Conservation (phyloP, 2,888 invertebrate species). For the Pemphredon lugubris region DNA sequence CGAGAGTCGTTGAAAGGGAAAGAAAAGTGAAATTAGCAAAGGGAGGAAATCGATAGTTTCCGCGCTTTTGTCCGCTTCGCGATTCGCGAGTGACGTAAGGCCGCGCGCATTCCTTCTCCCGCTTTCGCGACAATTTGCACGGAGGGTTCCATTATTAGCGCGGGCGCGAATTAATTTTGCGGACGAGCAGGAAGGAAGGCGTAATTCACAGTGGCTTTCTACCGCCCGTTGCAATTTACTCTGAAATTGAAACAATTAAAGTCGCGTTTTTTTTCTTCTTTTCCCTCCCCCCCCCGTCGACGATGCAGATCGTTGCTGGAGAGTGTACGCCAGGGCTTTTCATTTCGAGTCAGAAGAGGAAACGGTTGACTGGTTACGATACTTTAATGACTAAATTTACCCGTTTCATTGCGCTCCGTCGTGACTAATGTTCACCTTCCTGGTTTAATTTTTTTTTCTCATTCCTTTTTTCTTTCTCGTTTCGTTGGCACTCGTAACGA, state of each 20-base stretch:
- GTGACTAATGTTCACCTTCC: too few relatives aligned
- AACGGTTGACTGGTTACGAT: constrained; percentile 47
- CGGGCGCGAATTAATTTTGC: constrained; percentile 67
- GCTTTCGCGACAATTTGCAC: constrained; percentile 59
- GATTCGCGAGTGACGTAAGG: constrained; percentile 41
- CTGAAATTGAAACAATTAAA: constrained; percentile 71
- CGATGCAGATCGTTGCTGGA: constrained; percentile 58
- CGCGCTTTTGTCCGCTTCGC: too few relatives aligned
- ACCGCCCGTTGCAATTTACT: constrained; percentile 61
- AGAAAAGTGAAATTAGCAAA: too few relatives aligned
- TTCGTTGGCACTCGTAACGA: too few relatives aligned
- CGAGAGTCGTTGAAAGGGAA: too few relatives aligned
- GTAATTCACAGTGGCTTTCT: constrained; percentile 66
- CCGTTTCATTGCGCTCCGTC: constrained; percentile 14
- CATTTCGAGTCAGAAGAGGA: constrained; percentile 45
- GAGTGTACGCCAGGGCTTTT: constrained; percentile 36
- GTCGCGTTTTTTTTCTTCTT: too few relatives aligned
- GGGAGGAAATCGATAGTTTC: too few relatives aligned
- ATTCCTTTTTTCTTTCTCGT: too few relatives aligned
- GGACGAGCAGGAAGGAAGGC: constrained; percentile 70
- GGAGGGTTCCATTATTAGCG: constrained; percentile 61
- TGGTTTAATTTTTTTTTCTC: too few relatives aligned
- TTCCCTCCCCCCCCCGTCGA: constrained; percentile 18
- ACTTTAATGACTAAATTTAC: constrained; percentile 28
- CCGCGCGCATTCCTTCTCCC: constrained; percentile 11